Evolutionary conservation across 2,888 invertebrate genomes (phyloP).

Genomic region (Steromphala cineraria): DNA sequence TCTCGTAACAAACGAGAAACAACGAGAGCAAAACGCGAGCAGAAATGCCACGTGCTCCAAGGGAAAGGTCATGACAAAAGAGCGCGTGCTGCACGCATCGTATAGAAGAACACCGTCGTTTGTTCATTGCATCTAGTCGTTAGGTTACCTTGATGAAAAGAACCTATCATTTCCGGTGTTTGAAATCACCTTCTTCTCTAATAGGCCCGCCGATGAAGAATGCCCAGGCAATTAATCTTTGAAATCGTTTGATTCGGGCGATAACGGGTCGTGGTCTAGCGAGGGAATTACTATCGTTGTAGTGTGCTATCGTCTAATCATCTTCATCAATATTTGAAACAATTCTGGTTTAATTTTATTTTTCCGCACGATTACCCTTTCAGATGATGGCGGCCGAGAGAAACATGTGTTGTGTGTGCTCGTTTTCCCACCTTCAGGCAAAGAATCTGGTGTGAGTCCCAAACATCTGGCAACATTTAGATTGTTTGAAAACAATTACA

Average conservation of each 20-base stretch:
- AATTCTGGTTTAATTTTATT: background rate
- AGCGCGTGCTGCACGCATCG: constrained; percentile 15
- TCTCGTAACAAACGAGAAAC: background rate
- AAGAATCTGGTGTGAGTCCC: background rate
- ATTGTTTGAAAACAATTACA: too few relatives aligned
- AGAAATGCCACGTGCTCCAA: constrained; percentile 22
- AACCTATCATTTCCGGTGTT: constrained; percentile 29
- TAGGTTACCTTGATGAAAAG: constrained; percentile 22
- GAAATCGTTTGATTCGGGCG: constrained; percentile 23
- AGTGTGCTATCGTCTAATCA: background rate
- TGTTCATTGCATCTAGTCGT: constrained; percentile 6
- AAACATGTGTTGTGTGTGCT: background rate
- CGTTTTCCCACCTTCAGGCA: background rate
- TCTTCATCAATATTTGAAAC: constrained; percentile 16
- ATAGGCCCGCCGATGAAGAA: constrained; percentile 14
- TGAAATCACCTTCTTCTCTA: constrained; percentile 3
- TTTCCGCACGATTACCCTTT: constrained; percentile 1
- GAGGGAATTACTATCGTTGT: background rate
- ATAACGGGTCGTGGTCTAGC: background rate
- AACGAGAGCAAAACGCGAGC: constrained; percentile 16
- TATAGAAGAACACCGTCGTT: background rate
- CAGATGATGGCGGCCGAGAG: background rate
- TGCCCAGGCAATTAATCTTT: constrained; percentile 20
- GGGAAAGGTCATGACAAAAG: constrained; percentile 24
- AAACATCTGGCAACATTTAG: too few relatives aligned